Conservation (phyloP, 2,888 invertebrate species). For the Nephrotoma guestfalica region DNA sequence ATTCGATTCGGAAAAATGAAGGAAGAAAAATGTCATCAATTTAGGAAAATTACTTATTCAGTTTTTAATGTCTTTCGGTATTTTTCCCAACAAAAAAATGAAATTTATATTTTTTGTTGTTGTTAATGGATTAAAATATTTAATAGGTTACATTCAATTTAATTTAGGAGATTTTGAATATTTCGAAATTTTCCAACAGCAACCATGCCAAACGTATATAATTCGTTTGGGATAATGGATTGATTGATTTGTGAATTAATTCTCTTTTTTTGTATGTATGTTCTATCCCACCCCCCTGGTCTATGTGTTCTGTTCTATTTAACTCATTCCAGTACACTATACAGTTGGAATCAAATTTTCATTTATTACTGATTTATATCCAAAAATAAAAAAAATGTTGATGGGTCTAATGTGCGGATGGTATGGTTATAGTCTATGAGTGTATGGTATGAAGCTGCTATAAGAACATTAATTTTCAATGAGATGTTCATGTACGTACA, state of each 20-base stretch:
- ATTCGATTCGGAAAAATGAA: background rate
- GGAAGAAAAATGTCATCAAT: background rate
- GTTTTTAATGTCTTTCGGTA: background rate
- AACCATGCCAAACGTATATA: background rate
- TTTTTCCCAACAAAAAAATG: background rate
- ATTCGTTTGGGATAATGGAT: background rate
- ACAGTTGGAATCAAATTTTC: background rate
- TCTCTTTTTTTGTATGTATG: background rate
- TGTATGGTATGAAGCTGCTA: background rate
- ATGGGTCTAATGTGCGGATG: background rate
- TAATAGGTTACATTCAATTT: background rate
- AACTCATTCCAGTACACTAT: no score
- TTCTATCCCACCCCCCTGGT: background rate
- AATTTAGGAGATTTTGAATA: background rate
- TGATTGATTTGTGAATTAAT: background rate
- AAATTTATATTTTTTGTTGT: background rate
- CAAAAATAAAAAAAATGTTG: background rate
- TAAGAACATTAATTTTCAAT: background rate
- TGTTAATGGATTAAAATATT: background rate
- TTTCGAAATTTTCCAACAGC: background rate
- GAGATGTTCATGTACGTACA: background rate
- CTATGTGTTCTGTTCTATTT: background rate
- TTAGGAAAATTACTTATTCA: background rate
- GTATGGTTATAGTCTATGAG: background rate
- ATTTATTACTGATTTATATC: background rate